Evolutionary conservation across 2,113 vertebrate species (phyloP), one percentile per base, ranked within the genome.

Genomic region (Prionailurus bengalensis): DNA sequence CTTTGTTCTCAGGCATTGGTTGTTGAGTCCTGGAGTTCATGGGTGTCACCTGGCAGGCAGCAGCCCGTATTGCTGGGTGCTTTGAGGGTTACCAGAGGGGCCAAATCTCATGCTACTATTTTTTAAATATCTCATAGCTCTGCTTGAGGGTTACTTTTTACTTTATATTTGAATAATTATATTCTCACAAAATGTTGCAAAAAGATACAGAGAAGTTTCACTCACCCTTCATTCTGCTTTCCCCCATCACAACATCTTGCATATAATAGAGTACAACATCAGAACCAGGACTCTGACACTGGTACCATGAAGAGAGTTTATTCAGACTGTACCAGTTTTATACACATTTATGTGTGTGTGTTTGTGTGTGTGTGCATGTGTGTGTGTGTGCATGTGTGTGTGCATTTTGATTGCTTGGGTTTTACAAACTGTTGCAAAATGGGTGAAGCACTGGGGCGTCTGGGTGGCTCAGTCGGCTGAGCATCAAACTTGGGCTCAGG

Each of bases 361-460:
- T 79, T 71, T 66, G 63, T 12, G 12, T 53, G 15, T 9, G 33
- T 36, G 36, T 31, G 55, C 70, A 65, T 39, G n/a, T 83, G 21
- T 36, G 36, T 31, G 45, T 73, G 68, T 36, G 36, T 31, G 55
- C 70, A 65, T 39, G n/a, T 83, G 21, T 36, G 36, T 31, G 45
- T 73, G 68, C 25, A 7, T 1, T 82, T 96, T 78, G 95, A 76
- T 87, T 90, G 83, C 87, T 97, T 61, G 74, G 63, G 23, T 88
- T 96, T 98, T 89, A 96, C 92, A 95, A 93, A 71, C 70, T 86
- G 71, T 90, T 95, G 91, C 88, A 90, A 89, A 83, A 1, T 0
- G 55, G 42, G 80, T 76, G 84, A 73, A 86, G 94, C 27, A 58
- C 21, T 76, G 86, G 48, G 55, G 55, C 55, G 17, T 55, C 55